Evolutionary conservation across 2,113 vertebrate genomes (phyloP), one percentile per base, ranked within the genome.

Genomic region (Polypterus senegalus): DNA sequence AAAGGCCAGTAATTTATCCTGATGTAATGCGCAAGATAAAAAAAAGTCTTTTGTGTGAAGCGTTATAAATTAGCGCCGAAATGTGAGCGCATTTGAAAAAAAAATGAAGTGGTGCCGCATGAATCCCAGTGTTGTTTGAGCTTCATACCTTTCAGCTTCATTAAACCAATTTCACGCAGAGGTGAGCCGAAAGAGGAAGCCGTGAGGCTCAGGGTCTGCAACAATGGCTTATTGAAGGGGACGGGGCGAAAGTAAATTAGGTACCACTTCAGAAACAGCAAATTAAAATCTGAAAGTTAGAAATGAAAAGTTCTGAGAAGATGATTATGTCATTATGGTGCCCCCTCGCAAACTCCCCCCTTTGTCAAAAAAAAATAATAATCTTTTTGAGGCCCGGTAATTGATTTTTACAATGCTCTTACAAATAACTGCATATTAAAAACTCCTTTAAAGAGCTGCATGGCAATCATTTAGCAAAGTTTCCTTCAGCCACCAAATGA

Each of bases 91-190:
- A 82, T 83, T 86, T 84, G 79, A 87, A 88, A 70, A 70, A 27
- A 27, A 91, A 89, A 90, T 91, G 89, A 91, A 89, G 90, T 85
- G 85, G 89, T 87, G 90, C 92, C 83, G 91, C 88, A 87, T 91
- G 89, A 92, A 92, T 97, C 90, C 86, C 91, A 90, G 90, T 92
- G 89, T 92, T 92, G 91, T 89, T 94, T 92, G 93, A 94, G 89
- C 91, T 86, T 92, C 93, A 95, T 97, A 97, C 92, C 91, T 97
- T 98, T 98, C 92, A 93, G 94, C 91, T 96, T 97, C 96, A 98
- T 98, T 98, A 98, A 97, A 97, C 94, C 94, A 97, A 97, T 98
- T 98, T 98, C 94, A 98, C 89, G 92, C 89, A 83, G 91, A 93
- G 92, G 92, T 95, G 94, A 93, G 89, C 92, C 93, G 92, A 94